phyloP scores from a whole-genome alignment of 2,888 invertebrate genomes.

The Agrochola circellaris region DNA sequence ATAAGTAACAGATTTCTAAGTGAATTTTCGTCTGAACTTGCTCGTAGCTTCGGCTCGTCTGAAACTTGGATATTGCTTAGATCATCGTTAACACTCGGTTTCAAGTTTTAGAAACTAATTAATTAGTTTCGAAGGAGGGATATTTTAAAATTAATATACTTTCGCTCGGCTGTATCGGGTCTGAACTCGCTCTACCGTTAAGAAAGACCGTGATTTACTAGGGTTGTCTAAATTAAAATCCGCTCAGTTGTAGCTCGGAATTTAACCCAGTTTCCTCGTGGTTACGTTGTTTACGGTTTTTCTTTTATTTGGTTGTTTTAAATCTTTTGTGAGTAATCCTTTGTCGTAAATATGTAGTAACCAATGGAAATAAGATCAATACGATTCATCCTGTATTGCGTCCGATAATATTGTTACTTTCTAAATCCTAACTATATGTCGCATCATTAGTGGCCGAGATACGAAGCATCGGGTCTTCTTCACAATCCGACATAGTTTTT shows the following conservation, averaged over 20 bases:
- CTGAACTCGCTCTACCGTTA: conserved; percentile 65
- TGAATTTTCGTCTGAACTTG: conserved; percentile 65
- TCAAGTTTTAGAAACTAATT: conserved; percentile 80
- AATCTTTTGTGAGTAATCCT: conserved; percentile 42
- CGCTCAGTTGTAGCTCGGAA: conserved; percentile 43
- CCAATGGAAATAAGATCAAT: conserved; percentile 31
- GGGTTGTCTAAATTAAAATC: conserved; percentile 62
- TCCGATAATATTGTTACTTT: conserved; percentile 2
- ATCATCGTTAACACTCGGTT: conserved; percentile 80
- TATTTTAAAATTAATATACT: conserved; percentile 78
- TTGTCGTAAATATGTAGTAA: conserved; percentile 36
- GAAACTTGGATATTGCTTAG: conserved; percentile 80
- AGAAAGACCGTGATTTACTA: conserved; percentile 65
- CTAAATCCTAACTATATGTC: neutral
- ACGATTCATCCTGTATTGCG: conserved; percentile 13
- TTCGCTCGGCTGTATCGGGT: conserved; percentile 68
- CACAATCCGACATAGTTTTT: too few species aligned
- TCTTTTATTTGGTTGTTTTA: conserved; percentile 44
- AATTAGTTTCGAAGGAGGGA: conserved; percentile 77
- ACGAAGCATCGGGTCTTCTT: too few species aligned
- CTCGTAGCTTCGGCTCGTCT: conserved; percentile 58
- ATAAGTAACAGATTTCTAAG: conserved; percentile 63
- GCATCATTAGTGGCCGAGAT: too few species aligned
- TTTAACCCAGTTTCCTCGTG: conserved; percentile 38
- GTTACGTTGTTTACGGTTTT: conserved; percentile 35